These are phyloP conservation scores for Amitus sp. DNA, from an alignment of 2,888 invertebrate species.

Conservation along the genomic window DNA sequence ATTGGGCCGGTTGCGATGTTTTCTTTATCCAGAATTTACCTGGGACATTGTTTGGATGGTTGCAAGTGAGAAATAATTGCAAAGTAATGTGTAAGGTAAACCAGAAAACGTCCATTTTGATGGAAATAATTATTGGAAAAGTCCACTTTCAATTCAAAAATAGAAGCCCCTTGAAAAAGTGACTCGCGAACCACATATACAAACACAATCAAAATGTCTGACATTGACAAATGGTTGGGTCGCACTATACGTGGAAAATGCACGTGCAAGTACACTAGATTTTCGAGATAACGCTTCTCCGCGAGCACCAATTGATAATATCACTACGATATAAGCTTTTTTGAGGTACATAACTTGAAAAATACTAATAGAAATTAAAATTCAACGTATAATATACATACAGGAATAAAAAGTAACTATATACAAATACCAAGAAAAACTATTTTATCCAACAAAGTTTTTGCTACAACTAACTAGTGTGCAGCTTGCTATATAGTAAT, in stretches of 20 bases:
- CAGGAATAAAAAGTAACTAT: conserved; percentile 50
- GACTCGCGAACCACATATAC: neutral
- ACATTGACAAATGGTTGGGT: conserved; percentile 29
- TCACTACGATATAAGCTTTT: conserved; percentile 64
- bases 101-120: conserved; percentile 19
- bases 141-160: conserved; percentile 22
- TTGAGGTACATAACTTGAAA: conserved; percentile 54
- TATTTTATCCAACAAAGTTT: conserved; percentile 64
- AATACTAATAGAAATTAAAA: conserved; percentile 44
- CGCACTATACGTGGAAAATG: conserved; percentile 18
- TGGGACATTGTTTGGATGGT: neutral
- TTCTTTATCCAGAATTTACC: too few species aligned
- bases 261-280: conserved; percentile 31
- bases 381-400: conserved; percentile 44
- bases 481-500: conserved; percentile 59
- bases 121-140: conserved; percentile 20
- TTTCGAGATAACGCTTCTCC: conserved; percentile 48
- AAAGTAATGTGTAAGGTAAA: neutral
- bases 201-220: conserved; percentile 26
- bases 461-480: conserved; percentile 62
- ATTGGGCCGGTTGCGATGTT: too few species aligned
- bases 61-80: neutral
- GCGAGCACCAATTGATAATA: conserved; percentile 62
- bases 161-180: neutral
- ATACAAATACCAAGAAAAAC: conserved; percentile 53